phyloP scores from a whole-genome alignment of 2,113 vertebrate species.

The Microtus montanus region DNA sequence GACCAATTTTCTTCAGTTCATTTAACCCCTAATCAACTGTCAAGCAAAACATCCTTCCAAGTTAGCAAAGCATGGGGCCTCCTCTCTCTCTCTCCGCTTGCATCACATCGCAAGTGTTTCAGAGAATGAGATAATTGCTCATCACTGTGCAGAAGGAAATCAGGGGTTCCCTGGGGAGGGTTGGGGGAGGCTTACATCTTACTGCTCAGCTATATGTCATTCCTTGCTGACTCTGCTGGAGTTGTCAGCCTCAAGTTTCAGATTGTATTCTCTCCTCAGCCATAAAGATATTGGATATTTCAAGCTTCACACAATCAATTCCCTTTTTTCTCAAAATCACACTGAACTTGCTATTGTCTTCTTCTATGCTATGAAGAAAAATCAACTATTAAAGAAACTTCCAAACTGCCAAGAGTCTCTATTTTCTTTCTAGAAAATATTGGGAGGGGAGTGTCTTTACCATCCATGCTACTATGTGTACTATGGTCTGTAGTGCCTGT shows the following conservation, averaged over 20 bases:
- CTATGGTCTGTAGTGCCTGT: too few relatives aligned
- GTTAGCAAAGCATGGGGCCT: conserved; percentile 72
- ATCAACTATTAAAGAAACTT: conserved; percentile 2
- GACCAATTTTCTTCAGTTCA: conserved; percentile 83
- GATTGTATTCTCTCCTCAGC: conserved; percentile 64
- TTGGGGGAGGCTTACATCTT: conserved; percentile 58
- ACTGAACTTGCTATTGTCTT: conserved; percentile 25
- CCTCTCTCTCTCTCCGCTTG: conserved; percentile 61
- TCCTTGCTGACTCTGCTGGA: conserved; percentile 67
- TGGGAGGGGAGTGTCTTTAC: neutral
- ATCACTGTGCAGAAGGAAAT: conserved; percentile 74
- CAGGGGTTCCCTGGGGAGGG: neutral
- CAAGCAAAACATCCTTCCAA: conserved; percentile 82
- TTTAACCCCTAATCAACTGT: conserved; percentile 86
- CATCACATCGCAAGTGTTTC: conserved; percentile 73
- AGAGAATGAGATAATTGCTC: conserved; percentile 79
- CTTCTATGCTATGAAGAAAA: neutral
- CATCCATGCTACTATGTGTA: too few relatives aligned
- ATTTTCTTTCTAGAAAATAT: conserved; percentile 13
- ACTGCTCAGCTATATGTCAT: conserved; percentile 69
- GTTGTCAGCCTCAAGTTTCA: conserved; percentile 57
- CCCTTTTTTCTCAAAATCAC: conserved; percentile 43
- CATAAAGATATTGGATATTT: conserved; percentile 18
- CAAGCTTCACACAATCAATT: neutral
- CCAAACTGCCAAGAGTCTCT: neutral